These are phyloP conservation scores for Tragelaphus strepsiceros DNA, from an alignment of 2,113 vertebrate species.

Conservation along the genomic window DNA sequence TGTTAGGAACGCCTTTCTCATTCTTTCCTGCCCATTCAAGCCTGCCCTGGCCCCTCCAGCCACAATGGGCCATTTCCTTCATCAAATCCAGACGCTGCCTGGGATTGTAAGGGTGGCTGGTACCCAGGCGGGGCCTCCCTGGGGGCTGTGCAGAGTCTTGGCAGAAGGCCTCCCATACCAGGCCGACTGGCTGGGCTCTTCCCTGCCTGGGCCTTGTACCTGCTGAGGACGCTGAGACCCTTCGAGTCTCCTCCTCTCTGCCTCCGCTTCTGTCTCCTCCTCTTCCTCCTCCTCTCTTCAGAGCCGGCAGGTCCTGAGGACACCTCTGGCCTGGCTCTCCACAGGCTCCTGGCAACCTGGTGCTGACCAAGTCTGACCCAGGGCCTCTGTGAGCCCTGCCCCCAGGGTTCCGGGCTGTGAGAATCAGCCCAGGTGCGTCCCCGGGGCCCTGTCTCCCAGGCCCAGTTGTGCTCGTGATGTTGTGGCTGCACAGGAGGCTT, in stretches of 20 bases:
- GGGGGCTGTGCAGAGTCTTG: background rate
- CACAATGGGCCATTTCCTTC: background rate
- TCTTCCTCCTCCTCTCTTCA: background rate
- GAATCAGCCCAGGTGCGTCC: conserved; percentile 27
- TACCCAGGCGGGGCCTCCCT: background rate
- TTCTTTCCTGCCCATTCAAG: background rate
- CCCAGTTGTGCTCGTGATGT: background rate
- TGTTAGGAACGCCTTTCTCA: background rate
- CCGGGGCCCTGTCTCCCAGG: background rate
- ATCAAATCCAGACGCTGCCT: background rate
- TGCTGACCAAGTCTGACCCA: background rate
- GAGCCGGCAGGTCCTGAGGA: background rate
- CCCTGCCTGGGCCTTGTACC: background rate
- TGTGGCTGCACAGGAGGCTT: background rate
- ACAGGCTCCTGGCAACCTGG: background rate
- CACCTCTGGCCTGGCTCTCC: background rate
- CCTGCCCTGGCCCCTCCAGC: too few relatives aligned
- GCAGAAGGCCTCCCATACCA: background rate
- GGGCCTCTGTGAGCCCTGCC: background rate
- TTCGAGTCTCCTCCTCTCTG: background rate
- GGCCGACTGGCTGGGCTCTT: background rate
- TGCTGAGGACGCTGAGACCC: background rate
- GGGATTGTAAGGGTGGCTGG: background rate
- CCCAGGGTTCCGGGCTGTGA: background rate
- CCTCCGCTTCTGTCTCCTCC: background rate